Evolutionary conservation across 2,888 invertebrate species (phyloP).

Genomic region (Monoplex corrugatus): DNA sequence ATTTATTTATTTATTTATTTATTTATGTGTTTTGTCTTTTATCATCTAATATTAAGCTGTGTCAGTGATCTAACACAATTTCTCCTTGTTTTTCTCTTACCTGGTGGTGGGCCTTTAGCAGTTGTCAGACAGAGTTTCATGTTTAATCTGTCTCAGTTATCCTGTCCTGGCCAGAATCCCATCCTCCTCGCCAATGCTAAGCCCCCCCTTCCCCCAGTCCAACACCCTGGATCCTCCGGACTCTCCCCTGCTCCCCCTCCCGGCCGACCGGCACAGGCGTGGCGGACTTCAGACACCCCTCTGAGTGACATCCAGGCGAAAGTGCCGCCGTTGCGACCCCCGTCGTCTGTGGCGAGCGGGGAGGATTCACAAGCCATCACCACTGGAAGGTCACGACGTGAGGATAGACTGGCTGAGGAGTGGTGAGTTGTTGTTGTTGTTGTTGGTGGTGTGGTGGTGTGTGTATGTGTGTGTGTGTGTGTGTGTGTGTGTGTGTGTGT

Average conservation of each 20-base stretch:
- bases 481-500: conserved; percentile 21
- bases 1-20: too few relatives aligned
- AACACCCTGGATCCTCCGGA: conserved; percentile 30
- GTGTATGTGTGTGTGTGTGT: conserved; percentile 16
- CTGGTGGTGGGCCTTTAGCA: conserved; percentile 24
- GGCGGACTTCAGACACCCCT: conserved; percentile 69
- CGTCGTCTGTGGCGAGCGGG: conserved; percentile 70
- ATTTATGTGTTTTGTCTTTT: too few relatives aligned
- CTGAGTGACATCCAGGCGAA: conserved; percentile 57
- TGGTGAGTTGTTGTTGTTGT: conserved; percentile 72
- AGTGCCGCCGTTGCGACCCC: conserved; percentile 61
- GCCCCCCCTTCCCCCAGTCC: conserved; percentile 59
- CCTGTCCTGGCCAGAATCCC: conserved; percentile 64
- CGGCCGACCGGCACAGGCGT: conserved; percentile 69
- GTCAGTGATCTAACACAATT: background rate
- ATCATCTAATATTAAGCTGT: too few relatives aligned
- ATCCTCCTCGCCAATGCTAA: conserved; percentile 50
- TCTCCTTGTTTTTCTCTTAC: background rate
- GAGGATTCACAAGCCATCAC: conserved; percentile 63
- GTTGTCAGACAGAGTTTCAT: background rate
- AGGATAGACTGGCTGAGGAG: conserved; percentile 75
- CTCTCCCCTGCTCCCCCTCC: conserved; percentile 59
- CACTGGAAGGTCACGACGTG: conserved; percentile 68
- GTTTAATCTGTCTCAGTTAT: conserved; percentile 62
- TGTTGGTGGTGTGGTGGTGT: background rate